These are phyloP conservation scores for Tribolium castaneum DNA, from an alignment of 1,140 invertebrate species.

Conservation along the genomic window DNA sequence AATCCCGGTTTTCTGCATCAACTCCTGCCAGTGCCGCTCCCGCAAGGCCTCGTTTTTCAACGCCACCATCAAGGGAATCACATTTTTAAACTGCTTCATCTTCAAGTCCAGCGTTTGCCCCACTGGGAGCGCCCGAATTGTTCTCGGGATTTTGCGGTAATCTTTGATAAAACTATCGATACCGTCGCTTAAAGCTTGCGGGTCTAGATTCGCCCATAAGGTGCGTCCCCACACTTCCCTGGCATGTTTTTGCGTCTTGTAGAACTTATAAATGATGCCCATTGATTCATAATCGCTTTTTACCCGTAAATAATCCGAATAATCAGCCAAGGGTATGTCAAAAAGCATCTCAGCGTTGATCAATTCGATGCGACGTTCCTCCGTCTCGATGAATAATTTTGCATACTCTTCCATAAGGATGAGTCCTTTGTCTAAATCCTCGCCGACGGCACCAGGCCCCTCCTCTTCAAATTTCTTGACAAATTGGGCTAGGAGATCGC, in stretches of 20 bases:
- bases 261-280: conserved; percentile 81
- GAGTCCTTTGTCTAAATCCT: conserved; percentile 79
- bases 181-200: conserved; percentile 84
- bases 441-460: conserved; percentile 81
- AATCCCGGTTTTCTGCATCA: conserved; percentile 88
- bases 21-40: conserved; percentile 87
- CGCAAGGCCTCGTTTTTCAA: conserved; percentile 91
- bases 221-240: conserved; percentile 86
- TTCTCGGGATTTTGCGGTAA: conserved; percentile 74
- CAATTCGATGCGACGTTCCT: conserved; percentile 75
- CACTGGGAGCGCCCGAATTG: conserved; percentile 69
- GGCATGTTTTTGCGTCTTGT: conserved; percentile 80
- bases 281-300: conserved; percentile 80
- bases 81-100: conserved; percentile 90
- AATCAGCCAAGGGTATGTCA: conserved; percentile 84
- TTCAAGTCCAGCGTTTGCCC: conserved; percentile 78
- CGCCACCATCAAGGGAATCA: conserved; percentile 89
- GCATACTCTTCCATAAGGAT: conserved; percentile 78
- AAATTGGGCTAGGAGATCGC: conserved; percentile 74
- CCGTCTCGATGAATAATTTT: conserved; percentile 74
- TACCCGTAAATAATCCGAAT: conserved; percentile 77
- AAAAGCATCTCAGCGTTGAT: conserved; percentile 87
- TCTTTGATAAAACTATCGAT: conserved; percentile 87
- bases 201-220: conserved; percentile 87
- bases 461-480: conserved; percentile 77